Base-by-base conservation (phyloP, 2,797 vertebrate genomes). In the Coranthus polyacanthus region DNA sequence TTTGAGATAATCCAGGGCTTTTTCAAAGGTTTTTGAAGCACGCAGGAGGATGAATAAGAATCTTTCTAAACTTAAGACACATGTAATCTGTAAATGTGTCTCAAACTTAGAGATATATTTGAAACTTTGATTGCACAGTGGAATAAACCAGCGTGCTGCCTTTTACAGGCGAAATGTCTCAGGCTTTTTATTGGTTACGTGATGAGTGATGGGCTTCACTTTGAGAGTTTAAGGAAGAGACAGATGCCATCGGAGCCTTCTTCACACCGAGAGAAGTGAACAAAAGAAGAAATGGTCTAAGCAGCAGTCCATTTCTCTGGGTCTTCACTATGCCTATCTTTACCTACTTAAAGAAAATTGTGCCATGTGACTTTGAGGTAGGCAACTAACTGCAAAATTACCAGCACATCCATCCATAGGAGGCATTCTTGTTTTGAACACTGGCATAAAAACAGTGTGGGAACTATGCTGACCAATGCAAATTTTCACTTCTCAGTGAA, bases 311-410 rank as follows among this genome's bases (percentile, higher is more conserved):
- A 57, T 21, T 65, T 68, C 11, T 37, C 29, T 0, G 2, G 34
- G 47, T 21, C 41, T 36, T 50, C 37, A 45, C n/a, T 15, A 9
- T n/a, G n/a, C n/a, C 45, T 42, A 29, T 46, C 56, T n/a, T n/a
- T n/a, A n/a, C 38, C 15, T 54, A 51, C 64, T 63, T 39, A 42
- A 4, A 59, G 54, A 62, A 76, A 62, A 76, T 65, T 54, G 22
- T 55, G 59, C 45, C 26, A 57, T 38, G 57, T 46, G 74, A 73
- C 66, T 75, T 49, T 67, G 70, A 74, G 29, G 45, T 51, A 24
- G 38, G 49, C 50, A 39, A 51, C 37, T 29, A 72, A 66, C 69
- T 68, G 44, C 32, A 78, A 81, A n/a, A 85, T 81, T 24, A 82
- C 63, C 47, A 26, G 56, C 29, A 72, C 69, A 42, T 61, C 63